Evolutionary conservation across 2,888 invertebrate species (phyloP).

Genomic region (Liopterus haemorrhoidalis): DNA sequence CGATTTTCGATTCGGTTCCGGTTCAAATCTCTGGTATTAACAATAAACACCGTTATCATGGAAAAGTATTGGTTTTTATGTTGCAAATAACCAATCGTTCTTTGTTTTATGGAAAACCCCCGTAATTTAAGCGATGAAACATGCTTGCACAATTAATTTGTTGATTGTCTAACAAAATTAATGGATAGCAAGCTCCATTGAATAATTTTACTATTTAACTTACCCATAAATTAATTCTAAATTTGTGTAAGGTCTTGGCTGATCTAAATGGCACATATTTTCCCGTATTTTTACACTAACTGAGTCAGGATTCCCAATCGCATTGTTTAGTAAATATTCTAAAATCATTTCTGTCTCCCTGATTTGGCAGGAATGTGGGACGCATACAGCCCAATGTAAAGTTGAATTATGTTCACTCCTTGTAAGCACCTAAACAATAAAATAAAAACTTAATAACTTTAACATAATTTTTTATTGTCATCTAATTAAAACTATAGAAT

Average conservation of each 20-base stretch:
- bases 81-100: too few relatives aligned
- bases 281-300: constrained; percentile 32
- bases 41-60: too few relatives aligned
- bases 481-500: constrained; percentile 15
- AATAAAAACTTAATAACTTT: not conserved
- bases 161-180: not conserved
- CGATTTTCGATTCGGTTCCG: too few relatives aligned
- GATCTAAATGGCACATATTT: constrained; percentile 35
- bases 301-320: constrained; percentile 31
- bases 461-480: constrained; percentile 21
- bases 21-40: too few relatives aligned
- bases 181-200: constrained; percentile 1
- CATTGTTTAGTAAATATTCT: constrained; percentile 35
- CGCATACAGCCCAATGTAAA: constrained; percentile 59
- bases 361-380: constrained; percentile 55
- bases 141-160: not conserved
- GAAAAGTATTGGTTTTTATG: too few relatives aligned
- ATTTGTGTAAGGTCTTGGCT: constrained; percentile 39
- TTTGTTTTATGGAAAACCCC: too few relatives aligned
- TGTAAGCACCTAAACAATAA: constrained; percentile 8
- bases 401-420: constrained; percentile 35
- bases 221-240: constrained; percentile 46
- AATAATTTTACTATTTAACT: constrained; percentile 27
- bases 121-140: not conserved
- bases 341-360: constrained; percentile 52